Evolutionary conservation across 1,140 invertebrate species (phyloP), one percentile per base, ranked within the genome.

Genomic region (Drosophila malerkotliana): DNA sequence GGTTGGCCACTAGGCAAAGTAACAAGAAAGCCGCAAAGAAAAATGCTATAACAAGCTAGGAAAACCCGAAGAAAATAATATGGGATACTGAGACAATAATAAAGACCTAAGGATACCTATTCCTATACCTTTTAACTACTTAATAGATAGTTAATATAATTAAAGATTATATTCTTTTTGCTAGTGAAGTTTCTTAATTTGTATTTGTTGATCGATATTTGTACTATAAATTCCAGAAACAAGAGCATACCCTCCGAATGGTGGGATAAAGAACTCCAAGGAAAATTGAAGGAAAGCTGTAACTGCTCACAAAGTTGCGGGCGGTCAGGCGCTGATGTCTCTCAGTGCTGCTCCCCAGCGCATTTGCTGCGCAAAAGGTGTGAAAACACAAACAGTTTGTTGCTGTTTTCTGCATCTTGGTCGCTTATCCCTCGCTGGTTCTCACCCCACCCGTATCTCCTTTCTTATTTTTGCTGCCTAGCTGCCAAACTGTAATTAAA

Each of bases 351-450:
- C 75, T 77, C 72, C 63, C 73, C 72, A 73, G 76, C 51, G 83
- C 83, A 83, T 88, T 88, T 79, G 79, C 66, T 77, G 68, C 60
- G 60, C 84, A 88, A 88, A 79, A 88, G 83, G 83, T 88, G 83
- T 88, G 84, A 88, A 88, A 88, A 88, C 72, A 83, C 83, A 87
- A 87, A 88, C 82, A 81, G 77, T 87, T 81, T 87, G 72, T 71
- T 58, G 48, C 61, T 54, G 63, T 56, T 73, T 60, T 66, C 52
- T 80, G 81, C 79, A 81, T 73, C 73, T 73, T 81, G 47, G 37
- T 34, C 53, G 60, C 72, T 79, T 66, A 77, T 77, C 62, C 57
- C 63, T 55, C 48, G 48, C 7, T 18, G 41, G 15, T 18, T 44
- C 0, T 6, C 21, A 21, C 41, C 32, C 34, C 52, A 51, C 41